Base-by-base conservation (phyloP, 2,888 invertebrate genomes). In the Fabriciana adippe region DNA sequence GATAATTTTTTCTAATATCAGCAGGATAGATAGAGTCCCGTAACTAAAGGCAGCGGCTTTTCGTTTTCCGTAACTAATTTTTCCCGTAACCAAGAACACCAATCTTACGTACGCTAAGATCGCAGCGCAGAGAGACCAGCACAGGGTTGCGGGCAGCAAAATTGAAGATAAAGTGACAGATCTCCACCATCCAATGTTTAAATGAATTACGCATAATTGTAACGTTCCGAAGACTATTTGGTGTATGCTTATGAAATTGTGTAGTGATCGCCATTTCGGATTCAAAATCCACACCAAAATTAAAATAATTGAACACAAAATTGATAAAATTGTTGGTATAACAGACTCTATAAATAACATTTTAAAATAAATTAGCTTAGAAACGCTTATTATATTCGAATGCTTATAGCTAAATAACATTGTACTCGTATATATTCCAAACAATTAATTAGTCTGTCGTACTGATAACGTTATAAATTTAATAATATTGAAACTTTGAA, bases 231-330 rank as follows among this genome's bases (percentile, higher is more conserved):
- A 48, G 8, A 71, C 31, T 6, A 76, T 69, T 68, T 76, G 76
- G 35, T 76, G 68, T 4, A 72, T 64, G 51, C 72, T 73, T 50
- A 76, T 72, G 41, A 71, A 76, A 47, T 76, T 76, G 53, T 75
- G 75, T 0, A 76, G 59, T 0, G 71, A 67, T 6, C 75, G 71
- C 76, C 76, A 76, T 66, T 70, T 72, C 26, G 72, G 66, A 18
- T 75, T 66, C 2, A 69, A 13, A 53, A 54, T 75, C 76, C 76
- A 76, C 18, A 73, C 69, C 54, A 61, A n/a, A 6, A 74, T 11
- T 31, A 75, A 63, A 16, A 70, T 53, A 13, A 67, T 15, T 4
- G 72, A 72, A 64, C 73, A 75, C 1, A 72, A 6, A 0, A 73
- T 21, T 4, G 76, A 73, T n/a, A 65, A 21, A 51, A 61, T 41